Base-by-base conservation (phyloP, 2,113 vertebrate genomes). In the Atlantisia rogersi region DNA sequence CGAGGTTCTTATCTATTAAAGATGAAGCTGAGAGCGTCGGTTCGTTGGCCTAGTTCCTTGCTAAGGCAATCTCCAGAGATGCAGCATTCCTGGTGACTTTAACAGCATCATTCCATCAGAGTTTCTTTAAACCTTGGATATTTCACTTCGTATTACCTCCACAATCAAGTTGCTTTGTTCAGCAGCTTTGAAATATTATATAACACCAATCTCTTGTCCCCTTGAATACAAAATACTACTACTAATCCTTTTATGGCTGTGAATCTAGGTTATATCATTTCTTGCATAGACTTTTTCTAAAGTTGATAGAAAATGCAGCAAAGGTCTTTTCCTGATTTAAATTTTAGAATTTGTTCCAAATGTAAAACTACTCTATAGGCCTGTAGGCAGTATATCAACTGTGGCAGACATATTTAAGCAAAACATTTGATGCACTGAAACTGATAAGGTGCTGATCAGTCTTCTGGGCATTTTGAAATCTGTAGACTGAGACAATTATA, bases 111-210 rank as follows among this genome's bases (percentile, higher is more conserved):
- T 76, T 95, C 91, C 82, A 87, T 94, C 90, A 91, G 32, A 68
- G 31, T 85, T 93, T 85, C 86, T 95, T 95, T 92, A 95, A 85
- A 96, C 50, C 63, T 75, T 94, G 87, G 84, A n/a, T 92, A 92
- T 94, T 96, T 97, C 86, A 93, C 73, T 95, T 88, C 88, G 15
- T 44, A 69, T 94, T 95, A 86, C 95, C 82, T 95, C 90, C 89
- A 95, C 89, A 95, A 95, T 95, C 86, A 90, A 93, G 75, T 92
- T 95, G 88, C 85, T 93, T 96, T 92, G 78, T 96, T 96, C 91
- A 97, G 86, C 93, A 97, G 86, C 84, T 96, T 93, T 77, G 71
- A 96, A 94, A 78, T 81, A 88, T 95, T 96, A 95, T 9, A 40
- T 95, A 97, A 95, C 46, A 94, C 77, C 80, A 62, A 64, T 86